Percentiles rank a stretch among this genome's conserved stretches.
Conservation (phyloP, 2,888 invertebrate genomes). For the Tubulanus polymorphus region DNA sequence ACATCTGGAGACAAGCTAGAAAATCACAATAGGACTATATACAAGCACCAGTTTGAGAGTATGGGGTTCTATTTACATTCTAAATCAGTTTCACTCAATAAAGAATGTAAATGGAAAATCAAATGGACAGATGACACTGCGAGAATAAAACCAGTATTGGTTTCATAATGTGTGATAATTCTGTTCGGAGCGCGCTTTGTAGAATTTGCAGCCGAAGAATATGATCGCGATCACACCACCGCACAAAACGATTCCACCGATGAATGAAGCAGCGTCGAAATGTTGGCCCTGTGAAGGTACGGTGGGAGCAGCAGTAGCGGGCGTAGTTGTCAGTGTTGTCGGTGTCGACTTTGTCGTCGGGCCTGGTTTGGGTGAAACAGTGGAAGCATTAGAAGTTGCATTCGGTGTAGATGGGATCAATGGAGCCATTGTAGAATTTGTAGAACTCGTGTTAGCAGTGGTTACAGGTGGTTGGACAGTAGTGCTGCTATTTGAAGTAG, state of each 20-base stretch:
- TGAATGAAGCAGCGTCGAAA: conserved; percentile 52
- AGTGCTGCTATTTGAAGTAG: too few species aligned
- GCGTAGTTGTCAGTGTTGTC: not conserved
- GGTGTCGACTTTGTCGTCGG: not conserved
- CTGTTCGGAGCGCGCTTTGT: conserved; percentile 76
- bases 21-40: too few species aligned
- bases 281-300: conserved; percentile 18
- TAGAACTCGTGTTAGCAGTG: not conserved
- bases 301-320: not conserved
- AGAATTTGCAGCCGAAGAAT: conserved; percentile 81
- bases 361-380: not conserved
- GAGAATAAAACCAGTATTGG: conserved; percentile 4
- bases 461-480: not conserved
- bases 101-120: too few species aligned
- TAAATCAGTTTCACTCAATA: too few species aligned
- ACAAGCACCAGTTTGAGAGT: too few species aligned
- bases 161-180: conserved; percentile 82
- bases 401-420: not conserved
- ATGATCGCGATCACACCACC: conserved; percentile 74
- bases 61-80: too few species aligned
- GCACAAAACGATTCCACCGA: conserved; percentile 78
- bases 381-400: not conserved
- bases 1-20: too few species aligned
- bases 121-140: too few species aligned
- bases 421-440: not conserved